Evolutionary conservation across 2,888 invertebrate genomes (phyloP).

Genomic region (Phengaris arion): DNA sequence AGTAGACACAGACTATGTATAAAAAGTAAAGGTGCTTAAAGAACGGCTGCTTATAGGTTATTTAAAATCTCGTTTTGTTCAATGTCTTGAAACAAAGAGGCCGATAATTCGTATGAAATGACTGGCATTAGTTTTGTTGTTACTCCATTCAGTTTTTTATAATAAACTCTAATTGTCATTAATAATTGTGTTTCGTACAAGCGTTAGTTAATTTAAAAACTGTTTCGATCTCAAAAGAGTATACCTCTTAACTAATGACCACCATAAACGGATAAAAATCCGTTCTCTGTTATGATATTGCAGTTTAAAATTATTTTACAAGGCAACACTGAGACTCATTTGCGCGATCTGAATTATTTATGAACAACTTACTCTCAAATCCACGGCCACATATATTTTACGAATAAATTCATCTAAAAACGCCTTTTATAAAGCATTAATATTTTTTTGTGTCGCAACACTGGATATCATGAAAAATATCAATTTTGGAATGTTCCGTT

Average conservation of each 20-base stretch:
- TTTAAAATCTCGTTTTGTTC: conserved; percentile 63
- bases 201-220: conserved; percentile 50
- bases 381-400: conserved; percentile 62
- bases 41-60: conserved; percentile 1
- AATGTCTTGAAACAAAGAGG: conserved; percentile 69
- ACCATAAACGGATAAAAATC: conserved; percentile 46
- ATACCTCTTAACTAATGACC: conserved; percentile 48
- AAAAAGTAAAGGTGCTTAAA: neutral
- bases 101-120: conserved; percentile 75
- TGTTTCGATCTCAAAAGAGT: conserved; percentile 42
- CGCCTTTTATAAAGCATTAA: conserved; percentile 69
- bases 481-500: conserved; percentile 35
- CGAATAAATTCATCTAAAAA: conserved; percentile 72
- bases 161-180: conserved; percentile 67
- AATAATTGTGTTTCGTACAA: conserved; percentile 57
- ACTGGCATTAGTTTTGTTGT: conserved; percentile 72
- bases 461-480: conserved; percentile 35
- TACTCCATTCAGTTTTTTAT: conserved; percentile 60
- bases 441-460: conserved; percentile 57
- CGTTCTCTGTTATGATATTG: conserved; percentile 30
- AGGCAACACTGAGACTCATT: conserved; percentile 33
- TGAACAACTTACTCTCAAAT: conserved; percentile 64
- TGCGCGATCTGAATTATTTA: conserved; percentile 61
- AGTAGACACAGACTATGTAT: neutral
- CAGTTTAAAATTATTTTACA: conserved; percentile 36